Conservation (phyloP, 2,113 vertebrate species). For the Porphyrio hochstetteri region DNA sequence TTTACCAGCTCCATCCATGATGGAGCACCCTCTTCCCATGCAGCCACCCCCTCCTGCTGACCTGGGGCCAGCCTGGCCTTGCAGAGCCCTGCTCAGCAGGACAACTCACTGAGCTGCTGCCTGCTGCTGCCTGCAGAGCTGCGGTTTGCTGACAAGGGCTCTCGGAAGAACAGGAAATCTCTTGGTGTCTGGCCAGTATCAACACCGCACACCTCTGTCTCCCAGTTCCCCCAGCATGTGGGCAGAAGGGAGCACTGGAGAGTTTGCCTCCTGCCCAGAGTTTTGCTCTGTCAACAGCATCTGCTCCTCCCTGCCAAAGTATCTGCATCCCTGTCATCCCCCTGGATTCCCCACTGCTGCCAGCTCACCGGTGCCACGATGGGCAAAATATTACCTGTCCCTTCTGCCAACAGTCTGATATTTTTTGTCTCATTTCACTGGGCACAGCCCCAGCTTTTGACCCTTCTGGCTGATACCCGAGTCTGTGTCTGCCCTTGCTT, state of each 20-base stretch:
- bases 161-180: not conserved
- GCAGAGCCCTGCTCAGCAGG: not conserved
- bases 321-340: not conserved
- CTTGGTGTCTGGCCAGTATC: not conserved
- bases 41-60: not conserved
- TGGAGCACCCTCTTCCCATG: not conserved
- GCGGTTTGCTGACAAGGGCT: not conserved
- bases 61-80: not conserved
- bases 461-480: not conserved
- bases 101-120: not conserved
- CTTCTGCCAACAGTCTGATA: not conserved
- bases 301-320: not conserved
- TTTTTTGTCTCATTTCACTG: not conserved
- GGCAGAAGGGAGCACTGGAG: not conserved
- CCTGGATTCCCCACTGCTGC: not conserved
- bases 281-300: not conserved
- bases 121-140: not conserved
- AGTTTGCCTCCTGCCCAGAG: not conserved
- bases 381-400: not conserved
- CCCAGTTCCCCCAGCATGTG: not conserved
- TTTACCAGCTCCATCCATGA: not conserved
- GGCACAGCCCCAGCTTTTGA: not conserved
- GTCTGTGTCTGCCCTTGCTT: not conserved
- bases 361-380: fast-evolving
- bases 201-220: not conserved